Percentiles rank a stretch among this genome's conserved stretches.
phyloP scores from a whole-genome alignment of 2,888 invertebrate species.

The Catocala fraxini region DNA sequence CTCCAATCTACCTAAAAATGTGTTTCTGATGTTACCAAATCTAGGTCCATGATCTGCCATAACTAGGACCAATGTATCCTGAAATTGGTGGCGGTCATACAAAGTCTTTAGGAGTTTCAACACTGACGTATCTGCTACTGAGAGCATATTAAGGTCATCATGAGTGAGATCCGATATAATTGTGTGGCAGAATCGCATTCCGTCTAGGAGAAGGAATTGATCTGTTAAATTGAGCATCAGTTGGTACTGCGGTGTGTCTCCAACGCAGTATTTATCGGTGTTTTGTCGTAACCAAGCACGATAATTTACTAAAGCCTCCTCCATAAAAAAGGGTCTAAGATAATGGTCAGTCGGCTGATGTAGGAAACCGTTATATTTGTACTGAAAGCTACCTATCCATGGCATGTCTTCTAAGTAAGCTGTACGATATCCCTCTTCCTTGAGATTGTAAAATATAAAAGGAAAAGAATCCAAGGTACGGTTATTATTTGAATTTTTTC shows the following conservation, averaged over 20 bases:
- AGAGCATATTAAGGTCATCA: conserved; percentile 93
- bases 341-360: conserved; percentile 96
- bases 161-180: conserved; percentile 96
- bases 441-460: conserved; percentile 94
- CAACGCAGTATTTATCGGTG: conserved; percentile 82
- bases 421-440: conserved; percentile 90
- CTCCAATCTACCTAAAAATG: conserved; percentile 50
- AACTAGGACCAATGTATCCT: conserved; percentile 94
- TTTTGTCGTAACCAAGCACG: conserved; percentile 60
- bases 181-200: conserved; percentile 93
- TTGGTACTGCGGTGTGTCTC: conserved; percentile 77
- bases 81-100: conserved; percentile 88
- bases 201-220: conserved; percentile 67
- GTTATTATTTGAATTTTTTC: conserved; percentile 88
- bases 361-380: conserved; percentile 95
- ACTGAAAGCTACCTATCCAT: conserved; percentile 94
- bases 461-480: conserved; percentile 92
- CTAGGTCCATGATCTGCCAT: conserved; percentile 97
- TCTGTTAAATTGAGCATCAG: conserved; percentile 83
- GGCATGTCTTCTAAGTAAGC: conserved; percentile 96
- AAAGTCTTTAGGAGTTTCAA: conserved; percentile 89
- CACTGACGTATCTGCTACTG: conserved; percentile 92
- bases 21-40: conserved; percentile 19
- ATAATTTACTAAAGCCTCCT: conserved; percentile 71
- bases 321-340: conserved; percentile 92